Evolutionary conservation across 2,113 vertebrate species (phyloP), one percentile per base, ranked within the genome.

Genomic region (Pterocles burchelli): DNA sequence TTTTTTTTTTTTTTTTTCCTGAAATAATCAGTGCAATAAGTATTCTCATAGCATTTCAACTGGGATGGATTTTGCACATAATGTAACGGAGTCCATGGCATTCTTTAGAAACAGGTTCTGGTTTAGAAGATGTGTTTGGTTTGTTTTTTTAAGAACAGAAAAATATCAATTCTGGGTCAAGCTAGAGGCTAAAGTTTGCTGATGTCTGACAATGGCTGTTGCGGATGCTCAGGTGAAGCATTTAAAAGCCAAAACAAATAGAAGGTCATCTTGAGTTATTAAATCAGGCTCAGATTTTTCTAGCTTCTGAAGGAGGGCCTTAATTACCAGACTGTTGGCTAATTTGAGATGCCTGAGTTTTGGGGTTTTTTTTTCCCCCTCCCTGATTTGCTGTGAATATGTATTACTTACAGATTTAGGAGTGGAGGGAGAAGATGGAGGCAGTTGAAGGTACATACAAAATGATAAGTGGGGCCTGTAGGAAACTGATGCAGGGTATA

Each of bases 371-470:
- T 74, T 54, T 46, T 7, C 14, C 11, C 88, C 70, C 11, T 90
- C 70, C 29, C 9, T 54, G 13, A 17, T 54, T 46, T 71, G 12
- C 41, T 52, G 3, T 48, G n/a, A 48, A 17, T 85, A 81, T 78
- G 19, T 70, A 21, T 65, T 65, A 16, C 55, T 45, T 70, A 7
- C 75, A 54, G 19, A 38, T 73, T n/a, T 55, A 57, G 36, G 41
- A 65, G 15, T 48, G 18, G 28, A 77, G 10, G 17, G 29, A 70
- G 49, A 70, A 12, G n/a, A 19, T 25, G 17, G 19, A 49, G 5
- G 10, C 22, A 57, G 1, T 9, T 36, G 10, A 49, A 61, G 21
- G 2, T 3, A 12, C 3, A 5, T 25, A 7, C 2, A 46, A 65
- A 94, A 12, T 22, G 79, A 4, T 25, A 34, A 52, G 6, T 5